Conservation (phyloP, 2,113 vertebrate genomes). For the Marmota monax region DNA sequence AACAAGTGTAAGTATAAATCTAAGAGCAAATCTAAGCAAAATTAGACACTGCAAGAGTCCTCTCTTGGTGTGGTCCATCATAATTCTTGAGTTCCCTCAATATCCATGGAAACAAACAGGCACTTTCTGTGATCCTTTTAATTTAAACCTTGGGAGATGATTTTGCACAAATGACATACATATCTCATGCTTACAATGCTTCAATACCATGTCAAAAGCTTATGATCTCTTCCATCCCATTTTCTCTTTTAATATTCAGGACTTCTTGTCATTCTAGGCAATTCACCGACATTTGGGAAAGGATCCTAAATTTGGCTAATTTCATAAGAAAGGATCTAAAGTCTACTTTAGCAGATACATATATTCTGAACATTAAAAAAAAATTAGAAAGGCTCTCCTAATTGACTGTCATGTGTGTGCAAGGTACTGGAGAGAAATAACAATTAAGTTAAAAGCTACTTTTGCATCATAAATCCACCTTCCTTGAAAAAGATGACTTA, state of each 20-base stretch:
- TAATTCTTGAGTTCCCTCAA: background rate
- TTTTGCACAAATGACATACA: background rate
- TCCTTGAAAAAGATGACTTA: conserved; percentile 50
- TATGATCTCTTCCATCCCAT: background rate
- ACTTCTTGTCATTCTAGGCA: background rate
- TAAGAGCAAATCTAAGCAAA: background rate
- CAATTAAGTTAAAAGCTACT: conserved; percentile 44
- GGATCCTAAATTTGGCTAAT: conserved; percentile 34
- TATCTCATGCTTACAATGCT: background rate
- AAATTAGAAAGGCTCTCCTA: conserved; percentile 4
- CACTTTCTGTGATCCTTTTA: background rate
- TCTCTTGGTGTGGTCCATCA: background rate
- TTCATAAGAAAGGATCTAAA: conserved; percentile 3
- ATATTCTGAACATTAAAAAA: conserved; percentile 17
- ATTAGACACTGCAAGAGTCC: background rate
- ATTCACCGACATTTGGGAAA: background rate
- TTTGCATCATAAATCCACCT: conserved; percentile 56
- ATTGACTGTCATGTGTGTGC: background rate
- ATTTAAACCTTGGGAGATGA: background rate
- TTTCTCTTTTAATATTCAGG: background rate
- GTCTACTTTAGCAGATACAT: background rate
- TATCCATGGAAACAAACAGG: background rate
- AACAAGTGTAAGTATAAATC: background rate
- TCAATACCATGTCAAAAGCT: background rate
- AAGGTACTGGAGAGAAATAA: conserved; percentile 13